A percentile compares a stretch with the other conserved stretches of the same genome.
Conservation (phyloP, 2,888 invertebrate genomes). For the Sphinx pinastri region DNA sequence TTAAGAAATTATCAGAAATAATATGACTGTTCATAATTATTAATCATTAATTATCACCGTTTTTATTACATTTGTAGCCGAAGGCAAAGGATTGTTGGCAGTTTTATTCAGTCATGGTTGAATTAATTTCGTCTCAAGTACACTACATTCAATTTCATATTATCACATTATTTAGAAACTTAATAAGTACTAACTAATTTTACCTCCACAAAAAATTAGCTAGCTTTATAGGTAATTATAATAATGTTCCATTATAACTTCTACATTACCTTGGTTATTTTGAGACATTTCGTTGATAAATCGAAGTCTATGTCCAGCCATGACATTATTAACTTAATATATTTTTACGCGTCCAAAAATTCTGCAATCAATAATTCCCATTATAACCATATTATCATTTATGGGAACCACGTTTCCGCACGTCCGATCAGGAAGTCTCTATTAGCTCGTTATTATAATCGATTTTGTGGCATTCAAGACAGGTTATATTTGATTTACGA, state of each 20-base stretch:
- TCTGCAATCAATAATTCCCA: background rate
- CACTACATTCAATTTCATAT: too few relatives aligned
- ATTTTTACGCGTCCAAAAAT: background rate
- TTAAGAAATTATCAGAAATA: background rate
- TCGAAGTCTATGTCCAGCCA: background rate
- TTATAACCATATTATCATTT: background rate
- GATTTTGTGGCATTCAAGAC: background rate
- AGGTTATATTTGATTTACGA: background rate
- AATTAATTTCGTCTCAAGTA: too few relatives aligned
- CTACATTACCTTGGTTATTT: background rate
- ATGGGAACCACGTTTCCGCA: background rate
- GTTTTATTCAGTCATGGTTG: too few relatives aligned
- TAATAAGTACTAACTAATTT: too few relatives aligned
- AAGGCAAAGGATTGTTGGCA: too few relatives aligned
- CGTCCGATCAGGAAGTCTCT: background rate
- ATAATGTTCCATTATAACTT: too few relatives aligned
- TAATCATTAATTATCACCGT: too few relatives aligned
- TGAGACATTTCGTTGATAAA: too few relatives aligned
- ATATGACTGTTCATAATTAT: background rate
- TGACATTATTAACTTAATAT: conserved; percentile 1
- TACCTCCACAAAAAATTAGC: too few relatives aligned
- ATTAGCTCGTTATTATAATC: background rate
- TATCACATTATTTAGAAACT: too few relatives aligned
- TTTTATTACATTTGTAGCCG: too few relatives aligned
- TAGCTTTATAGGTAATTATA: too few relatives aligned